Evolutionary conservation across 2,888 invertebrate genomes (phyloP), one percentile per base, ranked within the genome.

Genomic region (Isoperla grammatica): DNA sequence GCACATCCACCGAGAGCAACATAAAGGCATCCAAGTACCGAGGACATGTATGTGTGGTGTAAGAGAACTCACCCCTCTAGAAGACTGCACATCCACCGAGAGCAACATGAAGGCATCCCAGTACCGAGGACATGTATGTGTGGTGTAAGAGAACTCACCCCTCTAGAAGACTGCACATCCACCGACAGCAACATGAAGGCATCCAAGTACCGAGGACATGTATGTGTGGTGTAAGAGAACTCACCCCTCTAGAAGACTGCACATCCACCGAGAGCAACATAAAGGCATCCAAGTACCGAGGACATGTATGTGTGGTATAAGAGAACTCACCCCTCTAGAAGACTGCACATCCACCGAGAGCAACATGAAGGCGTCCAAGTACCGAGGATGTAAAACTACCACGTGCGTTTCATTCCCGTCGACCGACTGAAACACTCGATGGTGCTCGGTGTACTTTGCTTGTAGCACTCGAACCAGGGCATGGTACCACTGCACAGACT

Each of bases 81-180:
- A 78, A n/a, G 76, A 76, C 55, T 78, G 78, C 45, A 78, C 69
- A 73, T 85, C 83, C 60, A 85, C 76, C 1, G 82, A 80, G 43
- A 86, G 70, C 76, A 86, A 78, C 77, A 85, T 82, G 67, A 84
- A 84, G 22, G 83, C 81, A 64, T 84, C 83, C 42, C 81, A 76
- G 69, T 81, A 81, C 60, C 80, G 77, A 1, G 81, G 80, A 75
- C n/a, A n/a, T n/a, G n/a, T n/a, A n/a, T n/a, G n/a, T n/a, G n/a
- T n/a, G n/a, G n/a, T n/a, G n/a, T n/a, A 22, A 13, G 6, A 17
- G 6, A 43, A 15, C 63, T 78, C 75, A 85, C 86, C 62, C 82
- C 81, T 72, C 79, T 74, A 8, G 78, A 78, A n/a, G 76, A 76
- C 55, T 78, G 78, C 45, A 78, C 69, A 73, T 85, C 83, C 60